A percentile compares a stretch with the other conserved stretches of the same genome.
Evolutionary conservation across 2,113 vertebrate species (phyloP).

Genomic region (Dicentrarchus labrax): DNA sequence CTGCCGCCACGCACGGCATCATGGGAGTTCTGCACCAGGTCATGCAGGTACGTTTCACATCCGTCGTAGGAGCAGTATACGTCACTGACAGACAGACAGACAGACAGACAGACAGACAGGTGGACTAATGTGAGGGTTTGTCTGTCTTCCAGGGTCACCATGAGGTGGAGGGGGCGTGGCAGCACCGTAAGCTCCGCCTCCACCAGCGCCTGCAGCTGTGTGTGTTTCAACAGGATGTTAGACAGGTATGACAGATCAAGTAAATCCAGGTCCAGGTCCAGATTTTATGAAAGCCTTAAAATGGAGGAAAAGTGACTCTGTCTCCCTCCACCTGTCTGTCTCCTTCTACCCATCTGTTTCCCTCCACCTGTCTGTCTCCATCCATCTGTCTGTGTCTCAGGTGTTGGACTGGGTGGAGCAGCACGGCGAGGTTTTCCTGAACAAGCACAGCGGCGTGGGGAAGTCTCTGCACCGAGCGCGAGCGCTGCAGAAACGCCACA

Average conservation of each 20-base stretch:
- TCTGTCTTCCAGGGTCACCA: conserved; percentile 81
- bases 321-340: background rate
- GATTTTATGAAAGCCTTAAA: too few species aligned
- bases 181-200: conserved; percentile 95
- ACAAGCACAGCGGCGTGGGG: conserved; percentile 96
- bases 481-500: conserved; percentile 95
- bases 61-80: background rate
- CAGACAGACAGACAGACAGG: background rate
- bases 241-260: conserved; percentile 87
- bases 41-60: conserved; percentile 79
- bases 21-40: conserved; percentile 94
- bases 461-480: conserved; percentile 95
- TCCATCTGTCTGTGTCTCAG: conserved; percentile 72
- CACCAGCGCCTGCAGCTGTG: conserved; percentile 98
- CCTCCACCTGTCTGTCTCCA: background rate
- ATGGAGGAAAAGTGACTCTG: background rate
- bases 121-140: background rate
- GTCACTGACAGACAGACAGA: background rate
- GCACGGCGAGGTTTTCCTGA: conserved; percentile 96
- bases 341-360: background rate
- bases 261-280: background rate
- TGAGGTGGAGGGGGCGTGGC: conserved; percentile 94
- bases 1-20: conserved; percentile 87
- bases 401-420: conserved; percentile 99
- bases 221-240: conserved; percentile 98